These are phyloP conservation scores for Tiliacea citrago DNA, from an alignment of 2,888 invertebrate genomes.

Conservation along the genomic window DNA sequence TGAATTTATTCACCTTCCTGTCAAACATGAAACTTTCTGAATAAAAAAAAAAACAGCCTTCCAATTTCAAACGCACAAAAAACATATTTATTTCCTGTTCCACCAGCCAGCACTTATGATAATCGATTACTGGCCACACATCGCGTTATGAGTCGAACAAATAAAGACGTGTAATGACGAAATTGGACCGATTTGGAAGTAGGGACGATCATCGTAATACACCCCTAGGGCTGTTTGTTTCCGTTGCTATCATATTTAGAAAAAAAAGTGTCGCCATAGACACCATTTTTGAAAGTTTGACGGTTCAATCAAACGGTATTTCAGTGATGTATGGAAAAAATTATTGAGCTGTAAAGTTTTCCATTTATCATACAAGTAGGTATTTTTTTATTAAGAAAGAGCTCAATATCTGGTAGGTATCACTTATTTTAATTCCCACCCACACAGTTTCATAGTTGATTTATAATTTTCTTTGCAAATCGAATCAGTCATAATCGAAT, in stretches of 20 bases:
- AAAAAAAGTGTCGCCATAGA: conserved; percentile 28
- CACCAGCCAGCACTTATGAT: conserved; percentile 65
- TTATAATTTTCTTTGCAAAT: conserved; percentile 46
- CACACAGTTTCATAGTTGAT: conserved; percentile 35
- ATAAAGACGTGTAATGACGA: conserved; percentile 69
- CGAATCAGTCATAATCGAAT: conserved; percentile 40
- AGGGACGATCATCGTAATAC: conserved; percentile 55
- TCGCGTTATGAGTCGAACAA: conserved; percentile 65
- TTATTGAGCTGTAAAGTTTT: conserved; percentile 18
- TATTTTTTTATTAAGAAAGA: conserved; percentile 27
- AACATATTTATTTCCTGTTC: conserved; percentile 64
- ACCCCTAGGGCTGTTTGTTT: conserved; percentile 55
- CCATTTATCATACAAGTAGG: conserved; percentile 6
- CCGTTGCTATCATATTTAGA: conserved; percentile 25
- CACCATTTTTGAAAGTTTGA: conserved; percentile 31
- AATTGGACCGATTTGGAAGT: conserved; percentile 66
- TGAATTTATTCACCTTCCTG: conserved; percentile 5
- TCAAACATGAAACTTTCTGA: conserved; percentile 44
- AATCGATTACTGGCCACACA: conserved; percentile 71
- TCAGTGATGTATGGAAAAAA: neutral
- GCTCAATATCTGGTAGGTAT: conserved; percentile 2
- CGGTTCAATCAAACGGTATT: neutral
- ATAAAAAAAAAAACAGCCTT: conserved; percentile 38
- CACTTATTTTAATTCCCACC: conserved; percentile 48
- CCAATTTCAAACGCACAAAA: conserved; percentile 58